Evolutionary conservation across 2,888 invertebrate species (phyloP).

Genomic region (Trichopoda pennipes): DNA sequence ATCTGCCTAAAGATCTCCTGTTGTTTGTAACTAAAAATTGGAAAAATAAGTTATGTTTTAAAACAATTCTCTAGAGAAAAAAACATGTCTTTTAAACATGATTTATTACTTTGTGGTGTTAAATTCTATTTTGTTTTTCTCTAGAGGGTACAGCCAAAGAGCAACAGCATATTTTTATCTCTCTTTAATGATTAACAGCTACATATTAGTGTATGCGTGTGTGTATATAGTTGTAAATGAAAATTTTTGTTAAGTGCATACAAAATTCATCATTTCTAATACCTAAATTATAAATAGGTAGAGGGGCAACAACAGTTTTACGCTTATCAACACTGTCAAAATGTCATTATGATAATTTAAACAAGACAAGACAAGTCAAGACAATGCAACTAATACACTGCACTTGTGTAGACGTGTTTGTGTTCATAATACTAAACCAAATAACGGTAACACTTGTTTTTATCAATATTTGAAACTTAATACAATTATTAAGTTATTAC

Average conservation of each 20-base stretch:
- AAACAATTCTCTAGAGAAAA: conserved; percentile 34
- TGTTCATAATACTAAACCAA: background rate
- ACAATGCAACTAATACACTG: background rate
- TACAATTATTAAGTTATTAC: too few relatives aligned
- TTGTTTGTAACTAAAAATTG: conserved; percentile 31
- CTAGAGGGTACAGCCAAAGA: background rate
- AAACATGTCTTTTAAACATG: conserved; percentile 52
- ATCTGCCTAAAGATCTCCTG: conserved; percentile 56
- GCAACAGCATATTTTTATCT: background rate
- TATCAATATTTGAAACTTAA: too few relatives aligned
- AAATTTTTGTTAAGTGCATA: background rate
- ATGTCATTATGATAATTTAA: background rate
- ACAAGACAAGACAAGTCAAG: too few relatives aligned
- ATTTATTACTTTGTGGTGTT: conserved; percentile 54
- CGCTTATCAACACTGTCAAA: background rate
- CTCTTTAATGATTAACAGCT: too few relatives aligned
- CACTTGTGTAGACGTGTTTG: background rate
- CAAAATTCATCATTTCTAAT: too few relatives aligned
- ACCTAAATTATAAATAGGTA: too few relatives aligned
- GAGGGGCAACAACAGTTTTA: background rate
- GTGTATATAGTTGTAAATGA: too few relatives aligned
- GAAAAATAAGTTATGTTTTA: background rate
- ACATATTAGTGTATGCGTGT: too few relatives aligned
- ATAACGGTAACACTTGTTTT: background rate
- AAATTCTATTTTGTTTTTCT: conserved; percentile 7